A percentile compares a stretch with the other conserved stretches of the same genome.
Conservation (phyloP, 2,888 invertebrate genomes). For the Miltochrista miniata region DNA sequence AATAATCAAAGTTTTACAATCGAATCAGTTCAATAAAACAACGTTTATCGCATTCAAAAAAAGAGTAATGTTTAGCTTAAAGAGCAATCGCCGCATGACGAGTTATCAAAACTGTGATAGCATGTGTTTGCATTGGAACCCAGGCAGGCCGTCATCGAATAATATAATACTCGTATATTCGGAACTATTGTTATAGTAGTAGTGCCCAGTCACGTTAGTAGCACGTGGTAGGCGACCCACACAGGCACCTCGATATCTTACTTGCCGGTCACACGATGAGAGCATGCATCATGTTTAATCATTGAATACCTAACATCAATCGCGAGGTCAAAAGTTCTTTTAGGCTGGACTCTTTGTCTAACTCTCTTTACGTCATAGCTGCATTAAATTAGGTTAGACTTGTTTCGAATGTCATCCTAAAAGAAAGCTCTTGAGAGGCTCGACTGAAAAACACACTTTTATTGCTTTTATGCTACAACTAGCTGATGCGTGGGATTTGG, state of each 20-base stretch:
- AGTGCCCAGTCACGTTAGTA: constrained; percentile 44
- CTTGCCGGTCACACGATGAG: constrained; percentile 17
- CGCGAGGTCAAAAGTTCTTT: too few species aligned
- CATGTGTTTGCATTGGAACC: too few species aligned
- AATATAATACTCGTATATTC: constrained; percentile 19
- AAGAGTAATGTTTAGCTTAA: constrained; percentile 17
- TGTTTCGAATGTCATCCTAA: too few species aligned
- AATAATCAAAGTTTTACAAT: not conserved
- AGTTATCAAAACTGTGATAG: constrained; percentile 42
- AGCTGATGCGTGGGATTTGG: too few species aligned
- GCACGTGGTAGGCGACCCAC: constrained; percentile 54
- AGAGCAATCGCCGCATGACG: constrained; percentile 22
- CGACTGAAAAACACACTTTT: too few species aligned
- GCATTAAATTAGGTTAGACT: too few species aligned
- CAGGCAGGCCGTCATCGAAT: too few species aligned
- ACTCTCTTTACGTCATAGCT: too few species aligned
- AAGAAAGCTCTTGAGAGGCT: too few species aligned
- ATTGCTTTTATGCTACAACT: too few species aligned
- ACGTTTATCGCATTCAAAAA: constrained; percentile 13
- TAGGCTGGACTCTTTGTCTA: too few species aligned
- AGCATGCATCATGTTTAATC: constrained; percentile 17
- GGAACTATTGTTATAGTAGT: constrained; percentile 10
- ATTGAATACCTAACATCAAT: not conserved
- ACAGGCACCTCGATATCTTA: constrained; percentile 49
- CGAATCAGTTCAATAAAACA: constrained; percentile 1